Percentiles rank a stretch among this genome's conserved stretches.
phyloP scores from a whole-genome alignment of 1,140 invertebrate species.

The Paracyclopina nana region DNA sequence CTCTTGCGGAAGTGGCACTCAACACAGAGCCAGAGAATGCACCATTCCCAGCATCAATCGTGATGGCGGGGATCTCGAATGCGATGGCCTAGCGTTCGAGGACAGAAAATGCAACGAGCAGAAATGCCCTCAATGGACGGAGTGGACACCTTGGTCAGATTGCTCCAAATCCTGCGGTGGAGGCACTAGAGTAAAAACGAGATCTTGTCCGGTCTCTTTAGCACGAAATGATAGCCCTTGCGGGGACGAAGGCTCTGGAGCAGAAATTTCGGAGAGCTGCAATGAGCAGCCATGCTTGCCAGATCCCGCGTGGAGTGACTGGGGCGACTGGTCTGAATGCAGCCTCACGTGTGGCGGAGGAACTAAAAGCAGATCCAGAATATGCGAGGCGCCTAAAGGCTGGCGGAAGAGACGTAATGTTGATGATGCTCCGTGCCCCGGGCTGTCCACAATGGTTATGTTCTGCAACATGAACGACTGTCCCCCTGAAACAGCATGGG shows the following conservation, averaged over 20 bases:
- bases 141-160: constrained; percentile 29
- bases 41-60: not conserved
- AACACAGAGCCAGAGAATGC: constrained; percentile 11
- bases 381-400: constrained; percentile 24
- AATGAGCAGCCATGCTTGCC: not conserved
- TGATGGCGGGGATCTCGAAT: not conserved
- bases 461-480: constrained; percentile 1
- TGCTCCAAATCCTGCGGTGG: constrained; percentile 36
- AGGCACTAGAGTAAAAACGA: constrained; percentile 30
- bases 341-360: constrained; percentile 36
- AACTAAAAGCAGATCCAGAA: constrained; percentile 29
- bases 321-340: constrained; percentile 30
- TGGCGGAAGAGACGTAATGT: not conserved
- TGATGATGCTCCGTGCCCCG: not conserved
- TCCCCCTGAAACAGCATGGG: constrained; percentile 25
- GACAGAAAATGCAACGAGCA: constrained; percentile 1
- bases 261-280: not conserved
- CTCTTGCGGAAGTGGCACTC: constrained; percentile 9
- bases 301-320: constrained; percentile 30
- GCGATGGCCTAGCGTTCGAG: not conserved
- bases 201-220: too few species aligned
- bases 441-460: not conserved
- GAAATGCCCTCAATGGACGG: constrained; percentile 26
- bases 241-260: too few species aligned
- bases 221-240: too few species aligned